Base-by-base conservation (phyloP, 2,113 vertebrate species). In the Gadus chalcogrammus region DNA sequence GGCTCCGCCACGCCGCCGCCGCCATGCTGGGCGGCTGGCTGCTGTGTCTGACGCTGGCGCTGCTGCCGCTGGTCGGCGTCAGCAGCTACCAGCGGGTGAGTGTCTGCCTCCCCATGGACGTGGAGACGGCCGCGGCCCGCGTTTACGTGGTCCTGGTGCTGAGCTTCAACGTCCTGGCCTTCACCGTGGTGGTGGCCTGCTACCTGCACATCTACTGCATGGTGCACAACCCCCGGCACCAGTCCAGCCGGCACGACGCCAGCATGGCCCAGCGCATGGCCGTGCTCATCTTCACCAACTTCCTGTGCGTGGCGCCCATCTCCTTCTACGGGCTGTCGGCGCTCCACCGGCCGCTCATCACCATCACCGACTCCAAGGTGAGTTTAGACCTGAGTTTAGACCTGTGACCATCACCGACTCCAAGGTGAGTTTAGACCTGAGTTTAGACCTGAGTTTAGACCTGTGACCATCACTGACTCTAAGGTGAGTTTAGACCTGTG, bases 11-110 rank as follows among this genome's bases (percentile, higher is more conserved):
- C 0, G 94, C 93, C 0, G 79, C 59, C 0, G 70, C 77, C 12
- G 69, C 94, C 78, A 96, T 96, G 94, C 68, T 91, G 0, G 85
- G 79, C 0, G 95, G 95, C 20, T 97, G 95, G 95, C 3, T 93
- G 7, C 82, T 91, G 0, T 95, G 93, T 77, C 82, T 86, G 61
- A 73, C 91, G 22, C 86, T 95, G 0, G 95, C 95, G 0, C 71
- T 95, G 69, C 67, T 97, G 52, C 95, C 95, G 3, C 77, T 96
- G 70, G 2, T 92, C 11, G 95, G 95, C 0, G 67, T 97, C 69
- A 97, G 94, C 88, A 96, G 94, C 79, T 97, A 97, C n/a, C 88
- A 89, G 79, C 95, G 92, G 87, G 95, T 97, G 67, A 97, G 95
- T 79, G 94, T 97, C 89, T 97, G 95, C 80, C 83, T 97, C 64